Base-by-base conservation (phyloP, 1,140 invertebrate genomes). In the Heliconius congener region DNA sequence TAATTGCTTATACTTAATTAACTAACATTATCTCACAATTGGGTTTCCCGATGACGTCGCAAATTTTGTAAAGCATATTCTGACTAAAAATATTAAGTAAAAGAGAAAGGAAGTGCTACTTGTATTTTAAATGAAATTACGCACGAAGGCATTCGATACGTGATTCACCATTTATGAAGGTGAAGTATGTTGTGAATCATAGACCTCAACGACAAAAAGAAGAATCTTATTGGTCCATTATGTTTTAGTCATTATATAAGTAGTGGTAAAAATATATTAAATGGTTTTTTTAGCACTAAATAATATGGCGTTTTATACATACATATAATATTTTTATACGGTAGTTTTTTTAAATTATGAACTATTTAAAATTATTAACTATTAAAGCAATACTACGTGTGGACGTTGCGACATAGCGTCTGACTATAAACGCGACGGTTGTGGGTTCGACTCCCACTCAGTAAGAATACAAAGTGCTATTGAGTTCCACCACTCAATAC, bases 161-260 rank as follows among this genome's bases (percentile, higher is more conserved):
- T 66, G 60, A 66, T 30, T 66, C 60, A 66, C 27, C 23, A 66
- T 66, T 66, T 66, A 30, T 66, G 60, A 66, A 66, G 60, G 60
- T 66, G 23, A 66, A 66, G n/a, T 60, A 66, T 23, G 3, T 66
- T 11, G 23, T 66, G 60, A 66, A 13, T 66, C 60, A 66, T 66
- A 27, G 8, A 57, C 19, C 2, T n/a, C 2, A 30, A 9, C 11
- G n/a, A 23, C n/a, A 57, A n/a, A n/a, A 4, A 60, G n/a, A 27
- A 60, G 5, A n/a, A 11, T 23, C 57, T 60, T 60, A 60, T 23
- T 60, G 55, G n/a, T 3, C n/a, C 19, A 23, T 9, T n/a, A 2
- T 57, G 16, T 19, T 34, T 16, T 46, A 16, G 42, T 46, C 3
- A 46, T 46, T 13, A 46, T 46, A 13, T 46, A 46, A 46, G 13